Base-by-base conservation (phyloP, 92 coral and sea anemone species). In the Parazoanthus swiftii region DNA sequence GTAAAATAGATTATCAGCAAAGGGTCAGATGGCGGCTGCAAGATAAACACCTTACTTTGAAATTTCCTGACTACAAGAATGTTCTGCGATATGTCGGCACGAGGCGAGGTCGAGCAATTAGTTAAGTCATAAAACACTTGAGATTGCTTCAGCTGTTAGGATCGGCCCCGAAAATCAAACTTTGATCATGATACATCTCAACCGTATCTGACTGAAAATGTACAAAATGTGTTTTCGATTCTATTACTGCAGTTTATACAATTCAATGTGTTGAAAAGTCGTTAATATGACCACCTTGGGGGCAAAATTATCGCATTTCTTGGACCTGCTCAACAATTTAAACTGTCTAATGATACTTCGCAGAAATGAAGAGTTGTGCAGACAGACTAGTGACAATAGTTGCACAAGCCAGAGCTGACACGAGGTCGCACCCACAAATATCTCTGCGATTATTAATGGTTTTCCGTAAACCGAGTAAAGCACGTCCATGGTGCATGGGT, bases 1-100 rank as follows among this genome's bases (percentile, higher is more conserved):
- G 76, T 33, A 42, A 66, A 66, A 66, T 8, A 67, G 86, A 82
- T 82, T 82, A 82, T 82, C 76, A 66, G 76, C n/a, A 44, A 21
- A 82, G 76, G 86, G 86, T 82, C 86, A 82, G 76, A 82, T 82
- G 44, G 76, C 86, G 58, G 37, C 25, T 33, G 74, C 29, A 35
- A 43, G 86, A 82, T 82, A 82, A 82, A 70, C 86, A 82, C 86
- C 86, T 82, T 39, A 82, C 54, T 66, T 82, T 82, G 77, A 82
- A 82, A 82, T 82, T 82, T 67, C 77, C 86, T 82, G 86, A 82
- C 38, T 36, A 14, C 38, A 79, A 25, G 86, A 82, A 66, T 82
- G 56, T 67, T 39, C 18, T 38, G 76, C 23, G 86, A 82, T 82
- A 67, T 42, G 86, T 26, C 59, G 76, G n/a, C 63, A 42, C 54